A percentile compares a stretch with the other conserved stretches of the same genome.
phyloP scores from a whole-genome alignment of 2,888 invertebrate genomes.

The Quadroppia sp. region DNA sequence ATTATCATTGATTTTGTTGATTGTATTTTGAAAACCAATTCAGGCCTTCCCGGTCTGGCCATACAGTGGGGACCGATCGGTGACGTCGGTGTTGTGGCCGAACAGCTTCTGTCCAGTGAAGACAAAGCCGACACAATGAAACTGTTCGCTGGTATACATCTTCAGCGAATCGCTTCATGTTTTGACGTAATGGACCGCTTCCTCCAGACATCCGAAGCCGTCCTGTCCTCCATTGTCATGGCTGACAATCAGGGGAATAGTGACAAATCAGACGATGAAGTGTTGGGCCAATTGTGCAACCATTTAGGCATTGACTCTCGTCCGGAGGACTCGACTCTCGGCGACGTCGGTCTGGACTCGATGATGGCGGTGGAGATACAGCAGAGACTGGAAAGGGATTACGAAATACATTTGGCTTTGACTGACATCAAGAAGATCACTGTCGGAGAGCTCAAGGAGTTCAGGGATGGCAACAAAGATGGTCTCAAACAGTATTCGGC shows the following conservation, averaged over 20 bases:
- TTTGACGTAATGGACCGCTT: constrained; percentile 80
- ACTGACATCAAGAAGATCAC: constrained; percentile 84
- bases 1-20: no score
- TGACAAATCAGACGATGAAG: constrained; percentile 52
- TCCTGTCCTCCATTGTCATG: constrained; percentile 60
- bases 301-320: constrained; percentile 83
- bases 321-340: constrained; percentile 68
- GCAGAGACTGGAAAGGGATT: constrained; percentile 86
- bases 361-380: constrained; percentile 99
- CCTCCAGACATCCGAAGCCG: constrained; percentile 78
- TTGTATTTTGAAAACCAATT: no score
- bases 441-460: constrained; percentile 66
- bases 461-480: constrained; percentile 51
- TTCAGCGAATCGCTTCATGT: constrained; percentile 90
- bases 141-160: constrained; percentile 91
- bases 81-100: constrained; percentile 87
- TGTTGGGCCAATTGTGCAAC: constrained; percentile 76
- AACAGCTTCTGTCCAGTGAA: constrained; percentile 78
- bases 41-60: constrained; percentile 78
- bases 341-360: constrained; percentile 96
- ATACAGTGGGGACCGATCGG: constrained; percentile 99
- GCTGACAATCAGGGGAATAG: constrained; percentile 49
- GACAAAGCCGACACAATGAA: constrained; percentile 64
- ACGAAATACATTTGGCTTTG: constrained; percentile 81
- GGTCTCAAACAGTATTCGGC: constrained; percentile 44